These are phyloP conservation scores for Silurus glanis DNA, from an alignment of 2,113 vertebrate species.

Conservation along the genomic window DNA sequence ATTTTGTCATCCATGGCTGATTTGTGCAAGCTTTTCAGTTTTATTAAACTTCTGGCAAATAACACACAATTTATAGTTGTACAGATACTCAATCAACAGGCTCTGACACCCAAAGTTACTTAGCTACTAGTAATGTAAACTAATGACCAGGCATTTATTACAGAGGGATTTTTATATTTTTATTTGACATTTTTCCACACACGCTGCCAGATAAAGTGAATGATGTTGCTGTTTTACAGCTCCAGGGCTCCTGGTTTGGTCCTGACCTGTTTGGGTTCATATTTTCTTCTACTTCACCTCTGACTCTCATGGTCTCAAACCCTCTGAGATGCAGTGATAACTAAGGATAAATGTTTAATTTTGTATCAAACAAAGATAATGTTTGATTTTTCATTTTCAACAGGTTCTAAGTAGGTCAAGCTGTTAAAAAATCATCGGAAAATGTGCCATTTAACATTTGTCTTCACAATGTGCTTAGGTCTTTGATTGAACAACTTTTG, in stretches of 20 bases:
- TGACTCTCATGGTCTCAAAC: neutral
- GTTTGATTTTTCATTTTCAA: neutral
- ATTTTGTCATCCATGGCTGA: constrained; percentile 7
- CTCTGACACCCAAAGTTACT: neutral
- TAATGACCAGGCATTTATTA: constrained; percentile 18
- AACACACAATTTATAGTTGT: neutral
- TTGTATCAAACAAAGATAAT: neutral
- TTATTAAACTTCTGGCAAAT: constrained; percentile 26
- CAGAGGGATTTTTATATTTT: neutral
- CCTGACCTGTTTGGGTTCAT: neutral
- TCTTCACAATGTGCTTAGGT: neutral
- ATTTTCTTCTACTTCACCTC: neutral
- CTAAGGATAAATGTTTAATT: neutral
- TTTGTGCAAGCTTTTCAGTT: constrained; percentile 15
- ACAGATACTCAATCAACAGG: neutral
- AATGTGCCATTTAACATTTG: neutral
- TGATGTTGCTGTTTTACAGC: neutral
- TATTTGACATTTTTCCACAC: neutral
- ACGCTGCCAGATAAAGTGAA: neutral
- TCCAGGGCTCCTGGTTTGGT: neutral
- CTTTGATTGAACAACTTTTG: neutral
- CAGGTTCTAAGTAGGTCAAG: neutral
- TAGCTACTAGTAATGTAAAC: neutral
- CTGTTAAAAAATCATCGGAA: neutral
- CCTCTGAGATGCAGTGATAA: neutral